Base-by-base conservation (phyloP, 2,888 invertebrate genomes). In the Meiosimyza decipiens region DNA sequence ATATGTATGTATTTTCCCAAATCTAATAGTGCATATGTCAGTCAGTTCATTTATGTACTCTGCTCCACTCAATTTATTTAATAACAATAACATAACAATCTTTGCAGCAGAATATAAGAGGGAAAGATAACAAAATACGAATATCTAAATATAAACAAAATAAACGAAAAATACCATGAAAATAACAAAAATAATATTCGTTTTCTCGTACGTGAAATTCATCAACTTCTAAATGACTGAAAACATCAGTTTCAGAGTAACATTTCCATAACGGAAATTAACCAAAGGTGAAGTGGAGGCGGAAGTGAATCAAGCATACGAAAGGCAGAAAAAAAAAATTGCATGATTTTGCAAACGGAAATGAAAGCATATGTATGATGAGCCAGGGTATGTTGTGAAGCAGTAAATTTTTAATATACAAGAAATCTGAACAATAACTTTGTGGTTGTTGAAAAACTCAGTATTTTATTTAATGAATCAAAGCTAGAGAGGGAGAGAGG, bases 31-130 rank as follows among this genome's bases (percentile, higher is more conserved):
- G 9, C 40, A 40, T 40, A 40, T 40, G 54, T 40, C 6, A 47
- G 28, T 62, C n/a, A 77, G 80, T 40, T 40, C 40, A 40, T 2
- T 40, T 40, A 40, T 40, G 5, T 40, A 40, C 6, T 40, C 51
- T 49, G 22, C 47, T 57, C 55, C 18, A 47, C 49, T 68, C 81
- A 79, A 81, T 81, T 82, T 82, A 81, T 82, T 81, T 77, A 81
- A 81, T 80, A 80, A 78, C 81, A 77, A 80, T 78, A 77, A 74
- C 76, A 81, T 73, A 67, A 71, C 72, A 59, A 51, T 60, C 72
- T 74, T 28, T 28, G 62, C 70, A 49, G 11, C 57, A 50, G 51
- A 51, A 28, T 28, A 18, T 33, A 15, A 64, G 51, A 50, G 18
- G 3, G 40, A 15, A 57, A 22, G 18, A 50, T 16, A 54, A 55